phyloP scores from a whole-genome alignment of 1,140 invertebrate genomes.

The Neodiprion pinetum region DNA sequence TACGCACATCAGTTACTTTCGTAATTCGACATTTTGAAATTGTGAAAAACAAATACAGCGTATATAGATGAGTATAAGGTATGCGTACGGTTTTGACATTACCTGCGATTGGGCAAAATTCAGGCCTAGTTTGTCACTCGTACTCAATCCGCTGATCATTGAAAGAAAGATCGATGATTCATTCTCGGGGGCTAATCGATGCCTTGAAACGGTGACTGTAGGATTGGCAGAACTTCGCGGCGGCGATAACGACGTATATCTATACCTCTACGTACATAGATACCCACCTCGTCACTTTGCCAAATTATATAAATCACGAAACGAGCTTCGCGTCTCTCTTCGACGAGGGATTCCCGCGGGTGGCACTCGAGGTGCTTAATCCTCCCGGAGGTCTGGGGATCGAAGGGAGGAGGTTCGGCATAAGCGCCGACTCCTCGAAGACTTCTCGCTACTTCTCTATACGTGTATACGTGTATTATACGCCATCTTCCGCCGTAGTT shows the following conservation, averaged over 20 bases:
- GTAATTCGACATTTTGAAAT: no score
- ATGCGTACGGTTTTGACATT: no score
- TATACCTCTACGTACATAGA: background rate
- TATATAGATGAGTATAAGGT: no score
- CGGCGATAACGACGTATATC: background rate
- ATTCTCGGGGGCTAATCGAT: background rate
- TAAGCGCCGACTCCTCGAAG: background rate
- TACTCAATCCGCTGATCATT: no score
- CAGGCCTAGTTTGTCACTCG: no score
- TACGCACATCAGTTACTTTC: no score
- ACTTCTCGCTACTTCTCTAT: background rate
- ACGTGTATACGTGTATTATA: background rate
- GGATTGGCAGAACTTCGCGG: background rate
- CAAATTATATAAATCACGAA: constrained; percentile 2
- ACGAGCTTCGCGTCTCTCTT: background rate
- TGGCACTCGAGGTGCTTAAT: constrained; percentile 4
- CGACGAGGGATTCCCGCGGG: background rate
- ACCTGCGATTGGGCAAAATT: no score
- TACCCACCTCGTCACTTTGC: background rate
- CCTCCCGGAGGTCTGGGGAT: background rate
- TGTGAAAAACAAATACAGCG: no score
- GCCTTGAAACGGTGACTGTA: background rate
- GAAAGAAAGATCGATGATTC: background rate
- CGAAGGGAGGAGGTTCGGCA: background rate
- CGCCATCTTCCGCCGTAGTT: background rate